phyloP scores from a whole-genome alignment of 2,113 vertebrate species.

The Candoia aspera region DNA sequence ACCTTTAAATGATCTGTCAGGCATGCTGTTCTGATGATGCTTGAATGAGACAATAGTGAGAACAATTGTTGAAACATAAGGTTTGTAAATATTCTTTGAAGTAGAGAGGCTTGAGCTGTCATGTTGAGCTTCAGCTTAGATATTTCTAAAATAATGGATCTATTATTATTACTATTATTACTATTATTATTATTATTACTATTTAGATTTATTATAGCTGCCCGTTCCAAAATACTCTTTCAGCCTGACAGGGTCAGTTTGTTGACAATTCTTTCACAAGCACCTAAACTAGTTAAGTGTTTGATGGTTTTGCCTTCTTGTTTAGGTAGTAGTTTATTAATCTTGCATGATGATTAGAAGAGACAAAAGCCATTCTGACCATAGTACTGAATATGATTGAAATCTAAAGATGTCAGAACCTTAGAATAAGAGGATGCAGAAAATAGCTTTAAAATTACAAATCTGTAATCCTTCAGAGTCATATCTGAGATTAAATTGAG shows the following conservation, averaged over 20 bases:
- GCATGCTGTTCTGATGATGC: not conserved
- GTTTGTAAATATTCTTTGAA: fast-evolving
- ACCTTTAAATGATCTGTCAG: not conserved
- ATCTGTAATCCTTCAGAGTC: not conserved
- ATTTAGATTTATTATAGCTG: not conserved
- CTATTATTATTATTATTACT: too few species aligned
- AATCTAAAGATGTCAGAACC: not conserved
- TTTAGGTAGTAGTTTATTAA: not conserved
- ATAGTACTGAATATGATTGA: not conserved
- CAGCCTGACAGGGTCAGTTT: constrained; percentile 46
- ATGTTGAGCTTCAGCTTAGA: not conserved
- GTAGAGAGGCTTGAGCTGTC: not conserved
- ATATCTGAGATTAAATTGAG: not conserved
- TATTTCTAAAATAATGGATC: constrained; percentile 41
- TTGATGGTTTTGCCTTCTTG: not conserved
- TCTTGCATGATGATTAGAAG: not conserved
- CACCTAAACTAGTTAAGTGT: constrained; percentile 36
- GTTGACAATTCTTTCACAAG: not conserved
- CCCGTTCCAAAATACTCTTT: constrained; percentile 56
- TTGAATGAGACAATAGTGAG: not conserved
- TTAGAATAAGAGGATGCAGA: not conserved
- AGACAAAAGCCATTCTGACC: not conserved
- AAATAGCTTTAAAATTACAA: not conserved
- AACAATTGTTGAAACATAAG: not conserved
- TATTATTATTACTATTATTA: too few species aligned